phyloP scores from a whole-genome alignment of 2,797 vertebrate species.

The Anniella stebbinsi region DNA sequence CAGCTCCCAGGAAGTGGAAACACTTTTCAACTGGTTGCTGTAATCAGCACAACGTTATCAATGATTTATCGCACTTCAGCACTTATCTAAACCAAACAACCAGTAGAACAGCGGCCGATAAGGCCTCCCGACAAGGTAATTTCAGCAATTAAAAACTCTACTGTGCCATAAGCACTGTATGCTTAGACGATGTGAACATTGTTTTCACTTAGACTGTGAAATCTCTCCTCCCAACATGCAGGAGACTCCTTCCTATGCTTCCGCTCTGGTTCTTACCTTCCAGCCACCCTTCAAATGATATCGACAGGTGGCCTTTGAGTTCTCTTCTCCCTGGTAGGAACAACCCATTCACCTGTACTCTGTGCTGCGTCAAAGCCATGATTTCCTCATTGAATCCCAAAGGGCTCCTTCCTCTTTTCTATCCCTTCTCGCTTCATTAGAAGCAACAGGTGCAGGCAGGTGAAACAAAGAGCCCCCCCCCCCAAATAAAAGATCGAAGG shows the following conservation, averaged over 20 bases:
- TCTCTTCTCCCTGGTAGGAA: neutral
- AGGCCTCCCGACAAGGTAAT: conserved; percentile 76
- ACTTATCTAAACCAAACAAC: conserved; percentile 84
- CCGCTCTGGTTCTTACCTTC: neutral
- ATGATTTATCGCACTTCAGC: conserved; percentile 76
- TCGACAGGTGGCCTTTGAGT: conserved; percentile 61
- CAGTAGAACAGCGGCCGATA: conserved; percentile 81
- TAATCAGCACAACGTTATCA: conserved; percentile 78
- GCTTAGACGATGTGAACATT: conserved; percentile 63
- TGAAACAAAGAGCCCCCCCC: conserved; percentile 14
- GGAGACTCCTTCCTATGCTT: neutral
- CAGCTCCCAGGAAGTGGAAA: conserved; percentile 65
- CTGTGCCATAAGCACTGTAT: conserved; percentile 48
- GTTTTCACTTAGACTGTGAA: conserved; percentile 67
- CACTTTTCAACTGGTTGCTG: conserved; percentile 73
- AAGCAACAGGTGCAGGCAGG: conserved; percentile 8
- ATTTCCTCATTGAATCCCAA: conserved; percentile 42
- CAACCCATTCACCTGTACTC: neutral
- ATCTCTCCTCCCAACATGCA: conserved; percentile 45
- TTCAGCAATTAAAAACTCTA: conserved; percentile 76
- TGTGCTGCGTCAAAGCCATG: conserved; percentile 21
- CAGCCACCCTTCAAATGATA: neutral
- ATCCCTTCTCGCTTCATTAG: neutral
- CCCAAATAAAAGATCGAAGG: too few species aligned
- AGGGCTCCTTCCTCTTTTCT: neutral